Evolutionary conservation across 2,797 vertebrate species (phyloP).

Genomic region (Pipistrellus pipistrellus): DNA sequence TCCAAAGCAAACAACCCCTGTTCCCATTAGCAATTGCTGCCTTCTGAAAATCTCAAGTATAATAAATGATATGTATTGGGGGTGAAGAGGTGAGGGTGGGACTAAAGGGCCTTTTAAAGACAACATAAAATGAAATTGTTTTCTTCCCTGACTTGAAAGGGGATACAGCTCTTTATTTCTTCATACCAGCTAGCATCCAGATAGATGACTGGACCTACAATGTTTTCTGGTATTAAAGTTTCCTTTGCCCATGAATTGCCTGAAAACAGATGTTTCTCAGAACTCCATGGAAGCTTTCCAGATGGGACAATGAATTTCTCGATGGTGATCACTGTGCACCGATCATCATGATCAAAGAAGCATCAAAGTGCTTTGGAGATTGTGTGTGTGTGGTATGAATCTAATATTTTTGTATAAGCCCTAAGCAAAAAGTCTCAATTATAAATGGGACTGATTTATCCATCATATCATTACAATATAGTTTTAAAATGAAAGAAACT

Average conservation of each 20-base stretch:
- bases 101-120: neutral
- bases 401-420: neutral
- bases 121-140: neutral
- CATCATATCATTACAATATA: neutral
- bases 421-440: neutral
- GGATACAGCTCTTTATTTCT: neutral
- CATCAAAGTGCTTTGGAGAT: neutral
- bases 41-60: neutral
- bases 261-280: neutral
- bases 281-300: neutral
- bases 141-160: neutral
- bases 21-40: neutral
- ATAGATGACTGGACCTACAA: neutral
- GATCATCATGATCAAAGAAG: neutral
- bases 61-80: neutral
- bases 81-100: accelerated
- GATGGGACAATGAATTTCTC: neutral
- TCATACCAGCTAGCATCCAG: neutral
- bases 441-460: neutral
- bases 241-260: neutral
- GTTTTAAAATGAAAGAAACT: neutral
- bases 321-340: neutral
- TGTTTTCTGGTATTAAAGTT: neutral
- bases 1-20: neutral
- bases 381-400: neutral